These are phyloP conservation scores for Stomatorhinus ivindoensis DNA, from an alignment of 2,113 vertebrate genomes.

Conservation along the genomic window DNA sequence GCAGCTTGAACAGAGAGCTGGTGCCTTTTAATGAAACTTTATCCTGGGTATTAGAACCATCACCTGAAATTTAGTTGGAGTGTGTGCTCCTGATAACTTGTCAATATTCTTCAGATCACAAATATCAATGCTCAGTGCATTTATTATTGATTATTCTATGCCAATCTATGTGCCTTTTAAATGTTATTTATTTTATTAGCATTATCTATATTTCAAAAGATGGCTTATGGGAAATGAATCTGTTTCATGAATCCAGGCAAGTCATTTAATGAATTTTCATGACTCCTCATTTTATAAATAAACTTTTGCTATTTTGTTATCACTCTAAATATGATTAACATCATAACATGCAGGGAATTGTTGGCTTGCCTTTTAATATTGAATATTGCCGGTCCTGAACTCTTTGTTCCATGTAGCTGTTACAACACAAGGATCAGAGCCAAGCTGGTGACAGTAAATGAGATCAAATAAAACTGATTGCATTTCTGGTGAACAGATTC, in stretches of 20 bases:
- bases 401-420: background rate
- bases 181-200: background rate
- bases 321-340: background rate
- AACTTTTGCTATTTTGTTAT: background rate
- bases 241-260: background rate
- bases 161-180: background rate
- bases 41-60: background rate
- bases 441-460: background rate
- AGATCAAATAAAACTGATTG: background rate
- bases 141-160: background rate
- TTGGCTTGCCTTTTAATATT: background rate
- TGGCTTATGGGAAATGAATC: background rate
- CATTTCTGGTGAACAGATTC: background rate
- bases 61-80: background rate
- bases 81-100: background rate
- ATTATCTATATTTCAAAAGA: background rate
- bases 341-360: background rate
- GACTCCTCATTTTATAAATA: background rate
- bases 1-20: background rate
- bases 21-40: background rate
- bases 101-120: background rate
- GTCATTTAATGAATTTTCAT: background rate
- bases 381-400: background rate
- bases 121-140: background rate
- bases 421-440: background rate